Evolutionary conservation across 30 jellyfish, hydroid and myxozoan species (phyloP), one percentile per base, ranked within the genome.

Genomic region (Aurelia coerulea): DNA sequence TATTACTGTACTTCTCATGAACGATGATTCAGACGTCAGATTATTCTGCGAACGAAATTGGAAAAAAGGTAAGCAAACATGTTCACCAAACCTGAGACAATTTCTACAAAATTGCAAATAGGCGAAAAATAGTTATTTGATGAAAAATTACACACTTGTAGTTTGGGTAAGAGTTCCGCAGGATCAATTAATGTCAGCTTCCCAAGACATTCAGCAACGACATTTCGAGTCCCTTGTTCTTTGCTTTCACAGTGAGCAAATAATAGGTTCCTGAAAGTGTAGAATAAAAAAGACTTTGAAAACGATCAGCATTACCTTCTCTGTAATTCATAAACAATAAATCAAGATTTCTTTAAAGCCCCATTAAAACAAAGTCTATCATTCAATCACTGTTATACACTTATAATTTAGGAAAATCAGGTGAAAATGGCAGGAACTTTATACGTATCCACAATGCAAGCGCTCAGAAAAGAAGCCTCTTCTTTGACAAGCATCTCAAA

Each of bases 131-230:
- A 37, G 3, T 37, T 5, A 37, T 2, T 37, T 5, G 5, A 37
- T 37, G 49, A 37, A 37, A 37, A 37, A 2, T 37, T 46, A 9
- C 74, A 41, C 69, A 93, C 98, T 73, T 93, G 98, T 10, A 93
- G 62, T 71, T 88, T 97, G 12, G 97, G 97, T 17, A 93, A 62
- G 16, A 93, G 93, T 42, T 88, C 93, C 18, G 91, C 77, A 54
- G 98, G 98, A 62, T 93, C 98, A 29, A 93, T 78, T 76, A 93
- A 53, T 2, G 98, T 83, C 39, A 93, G 68, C 68, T 93, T 93
- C 18, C 98, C 98, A 11, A 93, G 89, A 70, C 98, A 93, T 70
- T 93, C 98, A 0, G 98, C 97, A 58, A 93, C 98, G n/a, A 93
- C 96, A 59, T 93, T 93, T 34, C 98, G 68, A 13, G 98, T 93